Evolutionary conservation across 2,113 vertebrate species (phyloP), one percentile per base, ranked within the genome.

Genomic region (Rhabdornis inornatus): DNA sequence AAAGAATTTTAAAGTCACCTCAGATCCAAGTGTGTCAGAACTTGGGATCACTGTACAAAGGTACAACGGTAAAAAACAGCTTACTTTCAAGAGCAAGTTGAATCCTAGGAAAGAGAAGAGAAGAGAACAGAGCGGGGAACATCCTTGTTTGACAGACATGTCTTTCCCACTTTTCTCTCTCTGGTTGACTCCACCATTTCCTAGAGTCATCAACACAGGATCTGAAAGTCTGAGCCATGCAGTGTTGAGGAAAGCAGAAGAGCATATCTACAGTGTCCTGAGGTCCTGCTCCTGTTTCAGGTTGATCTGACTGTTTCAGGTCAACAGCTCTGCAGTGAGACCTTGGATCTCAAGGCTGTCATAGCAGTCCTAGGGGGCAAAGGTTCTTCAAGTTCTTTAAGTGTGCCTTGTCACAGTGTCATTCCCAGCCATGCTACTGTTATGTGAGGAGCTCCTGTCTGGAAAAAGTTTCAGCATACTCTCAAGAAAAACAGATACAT

Each of bases 121-220:
- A 53, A 69, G 1, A 1, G 7, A 70, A 35, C 2, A 39, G 78
- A 69, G 7, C 8, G 44, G 7, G 20, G 13, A 45, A 40, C 10
- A 52, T 9, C 8, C 2, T 49, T 1, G 1, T 59, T 44, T 56
- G 37, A 65, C 7, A 55, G 56, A 33, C 2, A 0, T 6, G 45
- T 60, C 33, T 45, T 77, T 83, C 21, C 7, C 8, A 14, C 47
- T 90, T 50, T 90, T 83, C 35, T 56, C 37, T 56, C 25, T 17
- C 27, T 3, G 0, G 0, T 3, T 40, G 28, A 44, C 6, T 68
- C 11, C 33, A 11, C 50, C 1, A 35, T 42, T 94, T 70, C 47
- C 61, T 56, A 22, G 13, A 59, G 18, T 20, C 6, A 6, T 44
- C 25, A 63, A 4, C 0, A 1, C 18, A 24, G 7, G n/a, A 5